These are phyloP conservation scores for Caenorhabditis angaria DNA, from an alignment of 2,888 invertebrate genomes.

Conservation along the genomic window DNA sequence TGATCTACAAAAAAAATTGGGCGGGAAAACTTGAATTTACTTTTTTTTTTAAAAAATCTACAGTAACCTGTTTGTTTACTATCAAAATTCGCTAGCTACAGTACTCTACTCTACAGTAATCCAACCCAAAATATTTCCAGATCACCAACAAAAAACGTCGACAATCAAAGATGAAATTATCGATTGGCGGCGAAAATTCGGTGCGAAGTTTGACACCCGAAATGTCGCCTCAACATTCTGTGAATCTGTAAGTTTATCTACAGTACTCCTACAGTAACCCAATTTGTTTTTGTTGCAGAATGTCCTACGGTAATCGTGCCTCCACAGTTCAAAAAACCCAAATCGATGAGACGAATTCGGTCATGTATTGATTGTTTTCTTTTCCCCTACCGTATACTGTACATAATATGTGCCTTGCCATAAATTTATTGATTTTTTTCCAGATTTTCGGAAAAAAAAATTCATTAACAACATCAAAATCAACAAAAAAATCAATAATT, in stretches of 20 bases:
- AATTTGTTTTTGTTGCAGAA: constrained; percentile 18
- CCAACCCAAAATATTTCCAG: constrained; percentile 10
- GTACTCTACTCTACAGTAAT: neutral
- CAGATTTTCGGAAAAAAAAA: too few species aligned
- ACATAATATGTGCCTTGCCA: constrained; percentile 1
- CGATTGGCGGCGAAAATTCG: constrained; percentile 31
- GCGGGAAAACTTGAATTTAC: neutral
- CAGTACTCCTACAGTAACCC: neutral
- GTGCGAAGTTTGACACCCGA: constrained; percentile 31
- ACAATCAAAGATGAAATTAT: constrained; percentile 36
- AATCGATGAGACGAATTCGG: constrained; percentile 35
- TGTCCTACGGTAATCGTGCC: constrained; percentile 28
- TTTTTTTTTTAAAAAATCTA: neutral
- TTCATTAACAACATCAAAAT: too few species aligned
- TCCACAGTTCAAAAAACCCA: constrained; percentile 28
- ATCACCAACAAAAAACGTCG: constrained; percentile 31
- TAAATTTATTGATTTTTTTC: neutral
- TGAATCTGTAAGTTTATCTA: constrained; percentile 31
- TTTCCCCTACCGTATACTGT: neutral
- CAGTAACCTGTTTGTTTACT: neutral
- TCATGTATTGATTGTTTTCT: constrained; percentile 23
- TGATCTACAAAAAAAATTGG: neutral
- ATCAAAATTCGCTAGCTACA: neutral
- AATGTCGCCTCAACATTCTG: constrained; percentile 27
- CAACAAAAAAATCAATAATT: too few species aligned